These are phyloP conservation scores for Sepiola atlantica DNA, from an alignment of 2,888 invertebrate genomes.

Conservation along the genomic window DNA sequence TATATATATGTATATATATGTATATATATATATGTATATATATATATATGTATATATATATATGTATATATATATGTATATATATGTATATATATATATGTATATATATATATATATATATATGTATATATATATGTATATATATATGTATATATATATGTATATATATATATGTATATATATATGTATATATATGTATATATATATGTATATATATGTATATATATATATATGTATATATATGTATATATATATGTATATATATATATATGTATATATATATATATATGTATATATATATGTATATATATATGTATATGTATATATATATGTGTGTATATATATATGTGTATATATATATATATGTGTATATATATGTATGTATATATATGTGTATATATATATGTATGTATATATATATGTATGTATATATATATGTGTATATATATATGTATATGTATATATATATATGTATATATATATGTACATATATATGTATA, in stretches of 20 bases:
- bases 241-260: neutral
- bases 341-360: neutral
- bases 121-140: neutral
- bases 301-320: neutral
- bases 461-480: neutral
- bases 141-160: neutral
- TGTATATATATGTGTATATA: neutral
- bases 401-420: neutral
- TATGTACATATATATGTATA: neutral
- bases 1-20: neutral
- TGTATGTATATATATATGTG: neutral
- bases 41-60: neutral
- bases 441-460: neutral
- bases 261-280: neutral
- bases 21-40: neutral
- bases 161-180: neutral
- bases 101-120: slow-evolving; percentile 3
- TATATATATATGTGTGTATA: neutral
- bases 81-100: neutral
- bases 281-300: neutral
- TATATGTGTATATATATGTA: neutral
- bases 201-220: neutral
- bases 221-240: neutral
- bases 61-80: neutral
- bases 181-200: neutral